Conservation (phyloP, 2,113 vertebrate species). For the Seriola dumerili region DNA sequence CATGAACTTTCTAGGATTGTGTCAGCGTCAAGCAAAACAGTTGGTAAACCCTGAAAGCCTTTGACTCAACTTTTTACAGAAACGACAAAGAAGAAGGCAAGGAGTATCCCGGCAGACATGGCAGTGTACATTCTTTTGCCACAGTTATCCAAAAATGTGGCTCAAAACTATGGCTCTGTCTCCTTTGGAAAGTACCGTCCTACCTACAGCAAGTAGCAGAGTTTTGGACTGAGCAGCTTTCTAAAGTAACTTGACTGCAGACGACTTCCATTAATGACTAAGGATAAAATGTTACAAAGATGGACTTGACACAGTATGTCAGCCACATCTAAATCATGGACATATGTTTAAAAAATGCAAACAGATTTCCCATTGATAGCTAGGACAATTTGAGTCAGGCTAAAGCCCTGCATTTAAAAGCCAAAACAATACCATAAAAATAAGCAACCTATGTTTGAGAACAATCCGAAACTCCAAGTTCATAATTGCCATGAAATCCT, state of each 20-base stretch:
- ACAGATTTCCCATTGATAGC: background rate
- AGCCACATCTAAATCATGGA: background rate
- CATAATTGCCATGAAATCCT: too few species aligned
- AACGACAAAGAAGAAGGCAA: background rate
- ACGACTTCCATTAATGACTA: too few species aligned
- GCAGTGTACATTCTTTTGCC: too few species aligned
- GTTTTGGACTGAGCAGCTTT: background rate
- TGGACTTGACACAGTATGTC: background rate
- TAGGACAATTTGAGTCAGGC: background rate
- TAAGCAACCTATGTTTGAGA: too few species aligned
- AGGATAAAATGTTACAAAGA: too few species aligned
- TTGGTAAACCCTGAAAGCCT: background rate
- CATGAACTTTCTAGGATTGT: background rate
- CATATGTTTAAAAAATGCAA: background rate
- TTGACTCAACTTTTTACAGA: background rate
- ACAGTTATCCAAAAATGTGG: too few species aligned
- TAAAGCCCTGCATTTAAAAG: background rate
- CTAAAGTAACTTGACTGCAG: too few species aligned
- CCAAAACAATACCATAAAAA: too few species aligned
- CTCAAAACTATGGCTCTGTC: background rate
- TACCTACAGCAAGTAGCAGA: background rate
- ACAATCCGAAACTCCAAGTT: too few species aligned
- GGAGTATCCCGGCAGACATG: background rate
- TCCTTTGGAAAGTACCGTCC: background rate
- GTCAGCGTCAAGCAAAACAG: background rate